These are phyloP conservation scores for Augochlora pura DNA, from an alignment of 1,140 invertebrate species.

Conservation along the genomic window DNA sequence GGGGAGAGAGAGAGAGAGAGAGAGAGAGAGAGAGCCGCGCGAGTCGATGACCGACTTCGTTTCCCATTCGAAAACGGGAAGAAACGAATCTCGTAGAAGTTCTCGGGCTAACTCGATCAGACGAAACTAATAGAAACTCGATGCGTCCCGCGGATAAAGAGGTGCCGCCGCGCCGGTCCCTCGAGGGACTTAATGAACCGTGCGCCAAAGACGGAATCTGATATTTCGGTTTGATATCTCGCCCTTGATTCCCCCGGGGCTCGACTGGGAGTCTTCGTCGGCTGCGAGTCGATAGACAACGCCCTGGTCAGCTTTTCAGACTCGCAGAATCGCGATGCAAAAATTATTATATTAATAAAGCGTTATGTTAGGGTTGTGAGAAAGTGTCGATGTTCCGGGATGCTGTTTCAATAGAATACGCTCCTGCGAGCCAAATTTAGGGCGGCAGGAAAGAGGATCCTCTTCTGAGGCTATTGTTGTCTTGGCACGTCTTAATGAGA, in stretches of 20 bases:
- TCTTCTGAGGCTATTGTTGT: too few species aligned
- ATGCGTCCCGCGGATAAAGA: constrained; percentile 35
- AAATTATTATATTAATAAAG: too few species aligned
- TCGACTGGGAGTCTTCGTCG: neutral
- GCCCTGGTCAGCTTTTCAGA: too few species aligned
- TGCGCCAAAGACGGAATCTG: neutral
- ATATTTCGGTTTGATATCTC: neutral
- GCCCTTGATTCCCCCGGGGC: neutral
- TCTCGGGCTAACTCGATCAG: constrained; percentile 34
- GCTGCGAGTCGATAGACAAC: neutral
- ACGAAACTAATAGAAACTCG: constrained; percentile 43
- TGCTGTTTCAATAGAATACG: too few species aligned
- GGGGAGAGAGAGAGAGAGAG: too few species aligned
- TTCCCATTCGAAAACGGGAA: constrained; percentile 3
- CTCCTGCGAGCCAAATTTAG: too few species aligned
- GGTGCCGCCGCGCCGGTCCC: neutral
- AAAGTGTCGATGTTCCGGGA: too few species aligned
- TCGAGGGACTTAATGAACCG: constrained; percentile 15
- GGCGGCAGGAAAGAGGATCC: neutral
- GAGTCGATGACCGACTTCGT: constrained; percentile 32
- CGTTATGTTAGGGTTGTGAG: too few species aligned
- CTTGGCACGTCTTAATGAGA: neutral
- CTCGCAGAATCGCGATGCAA: too few species aligned
- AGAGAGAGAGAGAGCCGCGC: neutral
- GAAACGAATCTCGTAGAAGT: constrained; percentile 20